phyloP scores from a whole-genome alignment of 2,113 vertebrate species.

The Thunnus thynnus region DNA sequence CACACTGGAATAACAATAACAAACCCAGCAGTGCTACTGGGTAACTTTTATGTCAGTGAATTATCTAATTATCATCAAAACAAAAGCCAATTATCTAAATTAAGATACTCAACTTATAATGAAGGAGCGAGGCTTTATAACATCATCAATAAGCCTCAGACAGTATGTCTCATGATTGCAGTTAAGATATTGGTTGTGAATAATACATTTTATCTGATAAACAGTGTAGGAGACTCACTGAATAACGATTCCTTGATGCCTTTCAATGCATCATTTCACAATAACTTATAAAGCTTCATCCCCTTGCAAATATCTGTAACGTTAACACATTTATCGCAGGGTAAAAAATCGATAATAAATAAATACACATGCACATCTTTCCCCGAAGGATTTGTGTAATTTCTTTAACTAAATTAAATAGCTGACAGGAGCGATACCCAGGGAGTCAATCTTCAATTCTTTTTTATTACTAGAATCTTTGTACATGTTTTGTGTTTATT shows the following conservation, averaged over 20 bases:
- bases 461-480: conserved; percentile 89
- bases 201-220: conserved; percentile 80
- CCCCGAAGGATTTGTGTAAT: conserved; percentile 88
- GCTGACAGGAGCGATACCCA: conserved; percentile 85
- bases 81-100: conserved; percentile 72
- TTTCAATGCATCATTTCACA: conserved; percentile 78
- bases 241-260: conserved; percentile 70
- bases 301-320: conserved; percentile 91
- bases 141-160: conserved; percentile 64
- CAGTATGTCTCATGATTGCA: conserved; percentile 52
- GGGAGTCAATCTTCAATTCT: conserved; percentile 93
- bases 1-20: conserved; percentile 37
- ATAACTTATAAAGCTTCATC: conserved; percentile 85
- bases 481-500: conserved; percentile 77
- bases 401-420: conserved; percentile 97
- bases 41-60: conserved; percentile 25
- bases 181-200: conserved; percentile 74
- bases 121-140: conserved; percentile 60
- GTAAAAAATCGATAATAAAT: conserved; percentile 95
- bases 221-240: conserved; percentile 60
- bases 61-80: conserved; percentile 56
- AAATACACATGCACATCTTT: conserved; percentile 91
- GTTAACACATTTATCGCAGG: conserved; percentile 89
- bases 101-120: conserved; percentile 63
- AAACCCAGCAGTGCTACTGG: conserved; percentile 25